Evolutionary conservation across 1,140 invertebrate genomes (phyloP), one percentile per base, ranked within the genome.

Genomic region (Brachionus sp.): DNA sequence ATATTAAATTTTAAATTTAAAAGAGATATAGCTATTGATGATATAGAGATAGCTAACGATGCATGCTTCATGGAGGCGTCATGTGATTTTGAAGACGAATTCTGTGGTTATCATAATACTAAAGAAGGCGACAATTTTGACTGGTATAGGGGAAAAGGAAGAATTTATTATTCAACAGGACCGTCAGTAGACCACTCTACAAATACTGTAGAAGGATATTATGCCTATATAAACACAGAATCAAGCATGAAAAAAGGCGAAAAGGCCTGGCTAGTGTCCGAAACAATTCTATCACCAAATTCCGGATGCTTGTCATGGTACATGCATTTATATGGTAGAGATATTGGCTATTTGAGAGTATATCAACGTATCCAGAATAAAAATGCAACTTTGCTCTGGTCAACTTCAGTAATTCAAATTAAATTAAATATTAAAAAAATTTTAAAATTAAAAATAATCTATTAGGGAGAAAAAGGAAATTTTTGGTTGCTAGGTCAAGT

Each of bases 1-100:
- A 78, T 53, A 19, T 29, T 29, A 29, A 29, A 29, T 29, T 53
- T 83, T 70, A 13, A 7, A 16, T 57, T 23, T 70, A 84, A 83
- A 37, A 88, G 88, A 39, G 87, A 88, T 80, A 88, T 88, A 19
- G 88, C 88, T 29, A 84, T 90, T 75, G 89, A 90, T 85, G 88
- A 89, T 83, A 78, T 89, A 10, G 83, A 84, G 16, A 84, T 90
- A 53, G 84, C 84, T 29, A 85, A 80, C 62, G 85, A 84, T n/a
- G 83, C 85, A n/a, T 87, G 87, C 84, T 64, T 84, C 13, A 70
- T 62, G 53, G 77, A 77, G 29, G 16, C 13, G 50, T 68, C 25
- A 12, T 86, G 86, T 75, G 83, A 84, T 57, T 86, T 86, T 84
- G 86, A 87, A 83, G 39, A 78, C 12, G 84, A 82, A 50, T 84